Base-by-base conservation (phyloP, 2,797 vertebrate genomes). In the Orestias chungarensis region DNA sequence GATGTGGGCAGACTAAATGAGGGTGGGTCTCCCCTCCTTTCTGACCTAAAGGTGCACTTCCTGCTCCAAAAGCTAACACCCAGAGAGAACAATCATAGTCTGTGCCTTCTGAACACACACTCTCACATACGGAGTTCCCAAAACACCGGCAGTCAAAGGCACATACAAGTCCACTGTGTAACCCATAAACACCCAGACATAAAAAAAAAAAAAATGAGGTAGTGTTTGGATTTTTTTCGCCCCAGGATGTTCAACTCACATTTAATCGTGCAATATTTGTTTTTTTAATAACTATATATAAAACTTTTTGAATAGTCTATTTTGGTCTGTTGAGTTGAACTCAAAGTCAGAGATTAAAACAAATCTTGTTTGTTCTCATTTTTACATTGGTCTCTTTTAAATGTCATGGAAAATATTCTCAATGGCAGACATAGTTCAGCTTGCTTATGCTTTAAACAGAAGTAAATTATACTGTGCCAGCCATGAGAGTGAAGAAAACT, bases 11-110 rank as follows among this genome's bases (percentile, higher is more conserved):
- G 89, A 88, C 87, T 86, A 90, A 89, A 79, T 49, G 74, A 86
- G 92, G 86, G 87, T 83, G 68, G 88, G 83, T 81, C 83, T 90
- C 91, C 88, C 84, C 78, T 82, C 88, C 85, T 78, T 82, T 55
- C 76, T 93, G 93, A 94, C 93, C 94, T 55, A 66, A 86, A 83
- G 68, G 70, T 93, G 93, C 92, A 94, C 94, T 95, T 95, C 94
- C 94, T 95, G 93, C 89, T 76, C 75, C 75, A 84, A 88, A 91
- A 92, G 91, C 86, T 93, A 91, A 93, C 90, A 93, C 93, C 93
- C 94, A 93, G 80, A 75, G 86, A 91, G 92, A 94, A 95, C 93
- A 95, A 94, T 94, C 87, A 64, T 35, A 89, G 91, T 93, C 92
- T 95, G 94, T 95, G 75, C 86, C 86, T 84, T 75, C 75, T 17